Conservation (phyloP, 2,888 invertebrate species). For the Drosophila siamana region DNA sequence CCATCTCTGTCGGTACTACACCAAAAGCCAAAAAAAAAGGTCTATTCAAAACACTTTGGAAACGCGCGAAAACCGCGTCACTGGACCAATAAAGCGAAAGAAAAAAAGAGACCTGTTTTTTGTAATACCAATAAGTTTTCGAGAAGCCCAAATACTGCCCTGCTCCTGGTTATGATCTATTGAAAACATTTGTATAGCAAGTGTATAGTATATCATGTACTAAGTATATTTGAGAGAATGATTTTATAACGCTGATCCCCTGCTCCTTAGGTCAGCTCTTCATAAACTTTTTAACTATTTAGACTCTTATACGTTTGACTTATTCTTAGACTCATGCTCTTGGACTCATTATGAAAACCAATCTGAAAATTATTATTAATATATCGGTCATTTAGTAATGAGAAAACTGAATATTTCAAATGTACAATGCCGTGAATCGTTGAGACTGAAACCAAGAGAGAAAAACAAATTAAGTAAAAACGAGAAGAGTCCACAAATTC, state of each 20-base stretch:
- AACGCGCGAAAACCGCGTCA: slow-evolving; percentile 94
- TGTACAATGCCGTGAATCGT: slow-evolving; percentile 84
- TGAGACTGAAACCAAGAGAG: slow-evolving; percentile 80
- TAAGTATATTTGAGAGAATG: background rate
- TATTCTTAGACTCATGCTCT: slow-evolving; percentile 27
- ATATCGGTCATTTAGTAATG: slow-evolving; percentile 62
- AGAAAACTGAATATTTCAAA: slow-evolving; percentile 67
- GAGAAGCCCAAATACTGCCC: slow-evolving; percentile 62
- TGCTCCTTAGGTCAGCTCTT: slow-evolving; percentile 30
- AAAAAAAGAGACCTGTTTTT: slow-evolving; percentile 15
- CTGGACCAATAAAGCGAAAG: slow-evolving; percentile 90
- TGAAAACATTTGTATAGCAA: slow-evolving; percentile 26
- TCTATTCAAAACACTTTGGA: slow-evolving; percentile 95
- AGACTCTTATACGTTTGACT: slow-evolving; percentile 38
- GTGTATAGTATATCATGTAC: background rate
- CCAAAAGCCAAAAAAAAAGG: slow-evolving; percentile 90
- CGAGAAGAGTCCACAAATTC: slow-evolving; percentile 35
- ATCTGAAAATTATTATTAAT: slow-evolving; percentile 2
- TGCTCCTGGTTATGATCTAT: slow-evolving; percentile 40
- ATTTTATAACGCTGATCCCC: background rate
- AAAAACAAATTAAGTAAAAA: slow-evolving; percentile 46
- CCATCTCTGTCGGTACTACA: slow-evolving; percentile 41
- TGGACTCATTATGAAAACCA: slow-evolving; percentile 39
- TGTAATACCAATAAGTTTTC: slow-evolving; percentile 4
- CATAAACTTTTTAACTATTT: slow-evolving; percentile 25